Conservation (phyloP, 92 coral and sea anemone genomes). For the Ricordea florida region DNA sequence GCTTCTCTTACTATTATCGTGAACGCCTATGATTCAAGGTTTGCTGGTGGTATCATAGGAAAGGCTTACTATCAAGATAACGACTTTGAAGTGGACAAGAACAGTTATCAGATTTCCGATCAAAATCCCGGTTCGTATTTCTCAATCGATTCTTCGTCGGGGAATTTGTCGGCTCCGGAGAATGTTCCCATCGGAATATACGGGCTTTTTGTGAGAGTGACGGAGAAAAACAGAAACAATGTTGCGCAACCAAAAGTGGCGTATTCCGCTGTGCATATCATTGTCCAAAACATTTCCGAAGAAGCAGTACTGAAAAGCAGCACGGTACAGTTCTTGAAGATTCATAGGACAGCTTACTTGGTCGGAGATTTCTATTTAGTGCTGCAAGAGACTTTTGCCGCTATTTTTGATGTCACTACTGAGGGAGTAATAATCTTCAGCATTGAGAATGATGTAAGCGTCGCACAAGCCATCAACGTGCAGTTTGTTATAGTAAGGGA, state of each 20-base stretch:
- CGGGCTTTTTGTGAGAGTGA: constrained; percentile 51
- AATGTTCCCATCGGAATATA: constrained; percentile 62
- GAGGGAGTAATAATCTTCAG: constrained; percentile 34
- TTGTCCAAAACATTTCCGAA: constrained; percentile 60
- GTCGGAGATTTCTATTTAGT: constrained; percentile 69
- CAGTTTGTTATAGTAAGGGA: constrained; percentile 49
- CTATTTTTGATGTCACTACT: background rate
- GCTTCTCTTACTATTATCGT: constrained; percentile 76
- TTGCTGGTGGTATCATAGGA: constrained; percentile 84
- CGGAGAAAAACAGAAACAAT: constrained; percentile 52
- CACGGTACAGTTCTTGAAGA: constrained; percentile 72
- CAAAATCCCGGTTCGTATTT: constrained; percentile 74
- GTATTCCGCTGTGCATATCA: constrained; percentile 51
- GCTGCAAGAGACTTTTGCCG: background rate
- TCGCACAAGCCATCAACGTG: constrained; percentile 55
- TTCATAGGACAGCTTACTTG: constrained; percentile 53
- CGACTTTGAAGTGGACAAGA: constrained; percentile 78
- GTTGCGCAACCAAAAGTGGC: constrained; percentile 54
- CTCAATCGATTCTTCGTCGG: constrained; percentile 63
- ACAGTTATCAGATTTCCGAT: constrained; percentile 40
- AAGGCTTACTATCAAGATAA: constrained; percentile 74
- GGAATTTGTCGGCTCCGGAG: constrained; percentile 62
- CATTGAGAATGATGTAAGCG: constrained; percentile 36
- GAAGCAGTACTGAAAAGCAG: constrained; percentile 68
- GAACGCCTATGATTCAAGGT: constrained; percentile 71